A percentile compares a stretch with the other conserved stretches of the same genome.
These are phyloP conservation scores for Microcebus griseorufus DNA, from an alignment of 2,113 vertebrate genomes.

Conservation along the genomic window DNA sequence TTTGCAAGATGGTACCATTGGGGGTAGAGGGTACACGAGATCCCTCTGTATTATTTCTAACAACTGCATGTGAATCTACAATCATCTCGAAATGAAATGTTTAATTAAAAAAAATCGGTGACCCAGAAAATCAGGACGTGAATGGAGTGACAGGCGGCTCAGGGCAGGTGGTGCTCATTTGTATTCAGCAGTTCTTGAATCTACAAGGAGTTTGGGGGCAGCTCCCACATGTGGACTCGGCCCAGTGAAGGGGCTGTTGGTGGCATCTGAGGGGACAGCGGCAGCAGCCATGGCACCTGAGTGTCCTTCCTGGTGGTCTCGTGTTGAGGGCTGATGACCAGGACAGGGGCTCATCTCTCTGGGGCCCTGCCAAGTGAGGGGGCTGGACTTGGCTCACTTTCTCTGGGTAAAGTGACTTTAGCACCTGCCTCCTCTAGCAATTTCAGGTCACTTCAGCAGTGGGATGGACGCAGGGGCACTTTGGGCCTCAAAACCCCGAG, in stretches of 20 bases:
- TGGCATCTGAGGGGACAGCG: background rate
- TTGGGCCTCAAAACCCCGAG: accelerated
- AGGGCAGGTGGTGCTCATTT: background rate
- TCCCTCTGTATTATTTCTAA: background rate
- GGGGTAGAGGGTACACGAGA: background rate
- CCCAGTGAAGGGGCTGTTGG: accelerated
- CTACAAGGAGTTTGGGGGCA: background rate
- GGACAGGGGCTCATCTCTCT: background rate
- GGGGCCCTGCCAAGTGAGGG: background rate
- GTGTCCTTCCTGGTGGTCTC: background rate
- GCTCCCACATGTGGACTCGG: accelerated
- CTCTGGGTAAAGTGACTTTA: background rate
- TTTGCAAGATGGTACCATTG: background rate
- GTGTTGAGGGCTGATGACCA: background rate
- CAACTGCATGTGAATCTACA: background rate
- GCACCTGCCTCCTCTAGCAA: background rate
- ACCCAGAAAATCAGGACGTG: constrained; percentile 56
- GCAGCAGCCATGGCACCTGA: background rate
- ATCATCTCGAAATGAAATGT: constrained; percentile 53
- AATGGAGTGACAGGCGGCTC: background rate
- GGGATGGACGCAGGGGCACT: background rate
- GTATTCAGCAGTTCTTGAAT: background rate
- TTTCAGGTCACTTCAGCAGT: background rate
- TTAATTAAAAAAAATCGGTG: constrained; percentile 68
- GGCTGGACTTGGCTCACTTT: background rate